These are phyloP conservation scores for Anser brachyrhynchus DNA, from an alignment of 2,113 vertebrate species.

Conservation along the genomic window DNA sequence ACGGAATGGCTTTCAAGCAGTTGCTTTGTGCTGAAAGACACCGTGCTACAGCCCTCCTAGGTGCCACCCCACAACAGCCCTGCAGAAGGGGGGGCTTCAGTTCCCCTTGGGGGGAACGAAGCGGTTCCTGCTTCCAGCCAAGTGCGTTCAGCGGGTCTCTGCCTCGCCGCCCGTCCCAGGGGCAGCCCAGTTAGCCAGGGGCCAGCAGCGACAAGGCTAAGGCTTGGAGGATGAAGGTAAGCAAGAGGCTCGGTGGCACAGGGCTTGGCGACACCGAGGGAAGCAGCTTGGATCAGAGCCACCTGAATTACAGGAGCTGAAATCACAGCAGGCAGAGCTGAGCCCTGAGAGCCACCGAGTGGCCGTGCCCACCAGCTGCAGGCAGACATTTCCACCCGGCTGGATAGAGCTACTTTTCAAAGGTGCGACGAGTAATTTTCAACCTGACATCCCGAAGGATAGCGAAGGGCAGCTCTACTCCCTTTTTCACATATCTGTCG, in stretches of 20 bases:
- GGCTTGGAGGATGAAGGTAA: background rate
- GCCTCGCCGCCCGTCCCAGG: too few relatives aligned
- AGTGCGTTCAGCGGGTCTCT: background rate
- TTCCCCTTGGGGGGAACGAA: too few relatives aligned
- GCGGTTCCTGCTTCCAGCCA: background rate
- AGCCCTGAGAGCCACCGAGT: background rate
- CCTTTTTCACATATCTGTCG: background rate
- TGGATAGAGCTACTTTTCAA: fast-evolving
- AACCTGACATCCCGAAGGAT: fast-evolving
- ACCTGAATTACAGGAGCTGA: background rate
- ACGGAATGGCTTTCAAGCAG: background rate
- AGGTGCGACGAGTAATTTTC: fast-evolving
- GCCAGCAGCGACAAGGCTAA: background rate
- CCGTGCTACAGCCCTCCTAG: background rate
- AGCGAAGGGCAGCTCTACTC: background rate
- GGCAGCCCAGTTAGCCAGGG: background rate
- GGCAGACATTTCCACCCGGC: background rate
- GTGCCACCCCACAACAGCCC: too few relatives aligned
- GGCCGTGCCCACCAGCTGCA: background rate
- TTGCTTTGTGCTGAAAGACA: background rate
- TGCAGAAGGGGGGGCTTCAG: too few relatives aligned
- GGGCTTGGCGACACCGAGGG: background rate
- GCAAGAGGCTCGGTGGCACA: background rate
- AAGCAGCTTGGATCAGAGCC: background rate
- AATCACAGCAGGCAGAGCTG: fast-evolving